These are phyloP conservation scores for Diuraphis noxia DNA, from an alignment of 1,140 invertebrate species.

Conservation along the genomic window DNA sequence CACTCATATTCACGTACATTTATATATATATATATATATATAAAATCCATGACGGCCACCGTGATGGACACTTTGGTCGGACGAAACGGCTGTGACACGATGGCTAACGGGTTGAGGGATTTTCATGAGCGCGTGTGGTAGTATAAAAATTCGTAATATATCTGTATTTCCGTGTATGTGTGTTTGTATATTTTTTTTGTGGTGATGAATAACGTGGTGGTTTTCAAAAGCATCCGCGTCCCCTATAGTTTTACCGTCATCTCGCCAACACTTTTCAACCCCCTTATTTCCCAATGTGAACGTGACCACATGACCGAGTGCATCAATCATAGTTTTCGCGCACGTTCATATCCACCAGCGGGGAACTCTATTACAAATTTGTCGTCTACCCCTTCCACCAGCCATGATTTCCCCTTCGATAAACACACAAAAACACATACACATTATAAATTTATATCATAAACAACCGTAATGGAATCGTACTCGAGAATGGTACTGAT, in stretches of 20 bases:
- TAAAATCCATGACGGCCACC: slow-evolving; percentile 28
- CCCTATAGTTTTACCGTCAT: background rate
- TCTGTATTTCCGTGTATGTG: background rate
- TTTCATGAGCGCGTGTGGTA: background rate
- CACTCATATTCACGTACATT: background rate
- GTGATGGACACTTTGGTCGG: slow-evolving; percentile 40
- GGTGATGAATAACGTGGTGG: slow-evolving; percentile 37
- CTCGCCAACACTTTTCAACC: background rate
- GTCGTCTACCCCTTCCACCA: background rate
- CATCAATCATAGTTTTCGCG: slow-evolving; percentile 48
- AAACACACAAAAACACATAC: background rate
- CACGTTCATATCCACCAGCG: background rate
- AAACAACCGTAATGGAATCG: background rate
- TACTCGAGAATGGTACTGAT: slow-evolving; percentile 29
- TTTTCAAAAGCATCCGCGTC: slow-evolving; percentile 16
- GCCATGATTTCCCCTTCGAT: background rate
- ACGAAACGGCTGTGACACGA: background rate
- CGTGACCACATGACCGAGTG: slow-evolving; percentile 48
- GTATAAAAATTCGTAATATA: background rate
- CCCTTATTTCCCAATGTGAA: background rate
- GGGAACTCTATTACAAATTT: background rate
- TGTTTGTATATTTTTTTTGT: slow-evolving; percentile 20
- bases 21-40: background rate
- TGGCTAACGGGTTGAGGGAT: background rate
- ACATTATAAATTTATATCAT: background rate